A percentile compares a stretch with the other conserved stretches of the same genome.
Conservation (phyloP, 2,113 vertebrate genomes). For the Rhombomys opimus region DNA sequence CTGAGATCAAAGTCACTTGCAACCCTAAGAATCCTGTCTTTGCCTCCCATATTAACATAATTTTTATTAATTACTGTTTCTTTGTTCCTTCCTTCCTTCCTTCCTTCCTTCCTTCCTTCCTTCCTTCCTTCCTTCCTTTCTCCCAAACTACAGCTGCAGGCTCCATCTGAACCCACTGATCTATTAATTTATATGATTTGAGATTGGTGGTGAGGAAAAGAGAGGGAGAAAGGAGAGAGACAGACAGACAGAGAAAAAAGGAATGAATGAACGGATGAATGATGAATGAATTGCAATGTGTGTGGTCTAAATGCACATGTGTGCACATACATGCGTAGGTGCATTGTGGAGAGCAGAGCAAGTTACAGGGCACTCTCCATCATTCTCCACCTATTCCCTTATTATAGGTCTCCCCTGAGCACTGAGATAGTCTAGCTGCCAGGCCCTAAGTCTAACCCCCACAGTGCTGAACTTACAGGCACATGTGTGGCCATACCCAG, state of each 20-base stretch:
- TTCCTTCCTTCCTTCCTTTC: not conserved
- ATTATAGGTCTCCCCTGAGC: not conserved
- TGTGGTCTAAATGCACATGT: not conserved
- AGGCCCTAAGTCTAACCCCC: too few relatives aligned
- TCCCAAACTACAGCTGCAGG: not conserved
- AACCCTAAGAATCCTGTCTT: not conserved
- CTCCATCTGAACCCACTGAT: not conserved
- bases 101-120: too few relatives aligned
- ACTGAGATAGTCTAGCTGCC: not conserved
- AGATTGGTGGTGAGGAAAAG: not conserved
- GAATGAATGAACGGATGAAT: too few relatives aligned
- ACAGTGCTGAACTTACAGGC: not conserved
- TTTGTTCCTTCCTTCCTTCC: not conserved
- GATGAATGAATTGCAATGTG: not conserved
- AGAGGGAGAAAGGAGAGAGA: not conserved
- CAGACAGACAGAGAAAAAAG: not conserved
- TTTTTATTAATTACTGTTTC: not conserved
- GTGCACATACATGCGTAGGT: not conserved
- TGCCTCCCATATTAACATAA: not conserved
- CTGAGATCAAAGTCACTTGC: not conserved
- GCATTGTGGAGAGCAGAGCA: not conserved
- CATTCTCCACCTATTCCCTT: not conserved
- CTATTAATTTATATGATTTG: not conserved
- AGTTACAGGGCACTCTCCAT: not conserved
- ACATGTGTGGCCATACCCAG: not conserved